Percentiles rank a stretch among this genome's conserved stretches.
Conservation (phyloP, 2,113 vertebrate genomes). For the Laticauda colubrina region DNA sequence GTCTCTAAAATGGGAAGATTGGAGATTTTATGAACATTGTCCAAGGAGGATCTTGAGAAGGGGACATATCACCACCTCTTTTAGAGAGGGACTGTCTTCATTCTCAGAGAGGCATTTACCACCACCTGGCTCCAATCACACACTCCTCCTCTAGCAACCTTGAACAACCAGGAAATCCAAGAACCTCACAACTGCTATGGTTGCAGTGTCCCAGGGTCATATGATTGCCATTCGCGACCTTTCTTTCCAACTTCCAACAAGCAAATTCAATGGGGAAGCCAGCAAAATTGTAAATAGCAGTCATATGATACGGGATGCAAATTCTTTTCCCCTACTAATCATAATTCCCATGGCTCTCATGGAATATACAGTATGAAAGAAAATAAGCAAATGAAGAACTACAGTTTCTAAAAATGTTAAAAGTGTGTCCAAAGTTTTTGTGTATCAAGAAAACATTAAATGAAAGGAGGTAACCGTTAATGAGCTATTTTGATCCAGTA, state of each 20-base stretch:
- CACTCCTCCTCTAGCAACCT: not conserved
- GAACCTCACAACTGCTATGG: not conserved
- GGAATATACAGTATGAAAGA: not conserved
- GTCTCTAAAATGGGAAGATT: not conserved
- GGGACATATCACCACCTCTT: not conserved
- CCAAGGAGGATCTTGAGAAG: not conserved
- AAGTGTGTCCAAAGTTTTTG: not conserved
- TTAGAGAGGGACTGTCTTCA: not conserved
- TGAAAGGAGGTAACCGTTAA: not conserved
- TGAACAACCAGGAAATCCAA: not conserved
- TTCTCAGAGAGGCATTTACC: not conserved
- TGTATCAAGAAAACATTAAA: not conserved
- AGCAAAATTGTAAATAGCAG: not conserved
- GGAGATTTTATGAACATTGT: not conserved
- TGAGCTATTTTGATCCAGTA: not conserved
- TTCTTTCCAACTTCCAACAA: not conserved
- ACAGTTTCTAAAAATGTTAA: not conserved
- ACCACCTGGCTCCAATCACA: not conserved
- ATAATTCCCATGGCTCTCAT: not conserved
- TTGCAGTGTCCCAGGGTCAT: not conserved
- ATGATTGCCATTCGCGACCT: not conserved
- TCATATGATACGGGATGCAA: not conserved
- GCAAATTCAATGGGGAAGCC: not conserved
- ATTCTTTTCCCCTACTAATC: not conserved
- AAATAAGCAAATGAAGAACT: not conserved